phyloP scores from a whole-genome alignment of 37 sponge, comb jelly and placozoan genomes.

The Petrosia ficiformis region DNA sequence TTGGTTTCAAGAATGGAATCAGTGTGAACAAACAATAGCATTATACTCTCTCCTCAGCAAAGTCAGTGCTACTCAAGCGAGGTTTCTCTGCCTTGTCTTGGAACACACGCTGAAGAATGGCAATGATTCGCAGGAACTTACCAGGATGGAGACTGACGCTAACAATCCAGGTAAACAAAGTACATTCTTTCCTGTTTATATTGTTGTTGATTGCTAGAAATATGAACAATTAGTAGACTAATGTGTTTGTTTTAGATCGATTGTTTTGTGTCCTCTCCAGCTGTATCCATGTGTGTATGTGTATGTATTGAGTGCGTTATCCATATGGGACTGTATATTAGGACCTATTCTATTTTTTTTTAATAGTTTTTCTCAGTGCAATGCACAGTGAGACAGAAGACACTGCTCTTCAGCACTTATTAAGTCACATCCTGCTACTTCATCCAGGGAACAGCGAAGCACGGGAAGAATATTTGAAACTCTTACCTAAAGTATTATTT shows the following conservation, averaged over 20 bases:
- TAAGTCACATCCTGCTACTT: slow-evolving; percentile 77
- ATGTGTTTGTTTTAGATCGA: background rate
- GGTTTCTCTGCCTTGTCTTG: slow-evolving; percentile 80
- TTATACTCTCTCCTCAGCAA: slow-evolving; percentile 80
- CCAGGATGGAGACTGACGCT: slow-evolving; percentile 70
- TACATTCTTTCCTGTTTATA: background rate
- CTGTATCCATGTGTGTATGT: background rate
- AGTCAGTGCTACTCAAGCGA: slow-evolving; percentile 75
- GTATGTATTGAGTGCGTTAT: background rate
- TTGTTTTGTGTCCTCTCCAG: too few relatives aligned
- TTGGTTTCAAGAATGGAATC: slow-evolving; percentile 90
- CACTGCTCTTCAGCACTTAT: slow-evolving; percentile 50
- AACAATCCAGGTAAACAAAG: slow-evolving; percentile 72
- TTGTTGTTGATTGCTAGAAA: background rate
- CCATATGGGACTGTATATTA: too few relatives aligned
- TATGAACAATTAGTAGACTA: background rate
- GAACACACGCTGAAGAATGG: slow-evolving; percentile 58
- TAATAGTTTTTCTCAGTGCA: slow-evolving; percentile 65
- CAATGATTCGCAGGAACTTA: slow-evolving; percentile 48
- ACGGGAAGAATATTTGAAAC: slow-evolving; percentile 77
- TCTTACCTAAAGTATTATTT: slow-evolving; percentile 80
- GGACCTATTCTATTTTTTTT: too few relatives aligned
- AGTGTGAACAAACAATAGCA: slow-evolving; percentile 89
- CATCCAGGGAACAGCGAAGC: slow-evolving; percentile 73
- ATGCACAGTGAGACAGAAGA: slow-evolving; percentile 64